A percentile compares a stretch with the other conserved stretches of the same genome.
phyloP scores from a whole-genome alignment of 2,797 vertebrate species.

The Muscicapa comitata region DNA sequence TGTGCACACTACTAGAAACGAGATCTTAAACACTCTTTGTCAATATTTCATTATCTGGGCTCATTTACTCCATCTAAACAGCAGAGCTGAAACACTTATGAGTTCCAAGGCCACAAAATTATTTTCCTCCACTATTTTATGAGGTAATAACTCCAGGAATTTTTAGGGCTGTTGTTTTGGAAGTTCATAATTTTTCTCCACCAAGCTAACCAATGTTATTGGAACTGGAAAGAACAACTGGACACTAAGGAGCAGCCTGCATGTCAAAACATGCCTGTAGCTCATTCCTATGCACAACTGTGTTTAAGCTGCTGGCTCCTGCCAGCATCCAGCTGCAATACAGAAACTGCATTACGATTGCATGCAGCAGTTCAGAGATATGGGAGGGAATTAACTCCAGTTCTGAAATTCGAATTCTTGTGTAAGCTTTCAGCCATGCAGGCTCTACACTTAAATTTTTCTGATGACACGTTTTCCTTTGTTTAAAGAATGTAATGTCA shows the following conservation, averaged over 20 bases:
- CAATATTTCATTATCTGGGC: not conserved
- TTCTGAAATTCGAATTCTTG: accelerated
- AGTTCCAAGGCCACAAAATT: not conserved
- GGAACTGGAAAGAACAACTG: not conserved
- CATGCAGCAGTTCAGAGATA: not conserved
- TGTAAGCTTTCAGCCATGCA: not conserved
- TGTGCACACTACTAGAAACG: not conserved
- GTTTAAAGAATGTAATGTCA: not conserved
- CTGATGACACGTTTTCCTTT: accelerated
- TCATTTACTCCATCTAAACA: not conserved
- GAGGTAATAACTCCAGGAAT: not conserved
- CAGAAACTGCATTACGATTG: not conserved
- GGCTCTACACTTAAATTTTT: not conserved
- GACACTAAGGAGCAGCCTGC: not conserved
- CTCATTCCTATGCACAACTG: not conserved
- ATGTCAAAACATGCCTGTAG: not conserved
- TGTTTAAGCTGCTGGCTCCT: not conserved
- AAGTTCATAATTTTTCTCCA: not conserved
- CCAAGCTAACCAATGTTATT: not conserved
- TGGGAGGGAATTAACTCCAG: not conserved
- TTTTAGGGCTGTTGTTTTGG: not conserved
- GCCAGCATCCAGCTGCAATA: not conserved
- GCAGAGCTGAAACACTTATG: not conserved
- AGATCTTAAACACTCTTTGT: not conserved
- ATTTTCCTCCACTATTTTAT: not conserved